Conservation (phyloP, 2,797 vertebrate species). For the Zenarchopterus dispar region DNA sequence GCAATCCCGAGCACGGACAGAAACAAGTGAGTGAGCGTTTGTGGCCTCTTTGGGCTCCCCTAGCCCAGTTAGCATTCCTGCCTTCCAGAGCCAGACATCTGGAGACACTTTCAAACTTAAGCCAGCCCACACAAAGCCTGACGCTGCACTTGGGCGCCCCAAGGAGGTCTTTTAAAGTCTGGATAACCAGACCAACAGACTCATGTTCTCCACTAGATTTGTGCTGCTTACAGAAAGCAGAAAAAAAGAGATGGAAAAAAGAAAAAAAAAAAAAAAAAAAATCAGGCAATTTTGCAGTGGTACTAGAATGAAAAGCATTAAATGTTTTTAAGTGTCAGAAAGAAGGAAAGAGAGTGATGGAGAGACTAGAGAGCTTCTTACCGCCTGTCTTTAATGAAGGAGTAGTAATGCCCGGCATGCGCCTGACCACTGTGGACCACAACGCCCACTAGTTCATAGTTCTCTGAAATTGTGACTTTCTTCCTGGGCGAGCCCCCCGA, state of each 20-base stretch:
- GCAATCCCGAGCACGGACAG: slow-evolving; percentile 4
- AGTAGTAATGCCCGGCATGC: slow-evolving; percentile 98
- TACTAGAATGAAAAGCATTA: too few relatives aligned
- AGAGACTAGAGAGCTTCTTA: slow-evolving; percentile 60
- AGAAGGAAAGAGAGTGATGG: neutral
- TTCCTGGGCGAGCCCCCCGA: slow-evolving; percentile 93
- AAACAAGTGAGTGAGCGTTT: slow-evolving; percentile 5
- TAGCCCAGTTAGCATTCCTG: slow-evolving; percentile 43
- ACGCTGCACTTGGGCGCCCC: slow-evolving; percentile 39
- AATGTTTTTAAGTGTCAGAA: too few relatives aligned
- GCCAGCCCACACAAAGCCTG: slow-evolving; percentile 37
- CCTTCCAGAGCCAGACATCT: slow-evolving; percentile 71
- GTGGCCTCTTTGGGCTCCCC: slow-evolving; percentile 50
- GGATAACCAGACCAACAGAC: slow-evolving; percentile 40
- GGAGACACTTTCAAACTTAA: slow-evolving; percentile 64
- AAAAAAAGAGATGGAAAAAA: neutral
- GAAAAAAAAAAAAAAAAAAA: too few relatives aligned
- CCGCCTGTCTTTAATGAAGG: slow-evolving; percentile 98
- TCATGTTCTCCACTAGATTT: slow-evolving; percentile 16
- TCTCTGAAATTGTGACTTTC: slow-evolving; percentile 97
- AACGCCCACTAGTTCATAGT: slow-evolving; percentile 97
- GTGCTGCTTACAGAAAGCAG: slow-evolving; percentile 2
- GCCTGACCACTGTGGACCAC: slow-evolving; percentile 99
- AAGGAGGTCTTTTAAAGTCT: slow-evolving; percentile 35
- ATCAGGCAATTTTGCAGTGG: neutral